These are phyloP conservation scores for Coelinius sp. DNA, from an alignment of 2,888 invertebrate species.

Conservation along the genomic window DNA sequence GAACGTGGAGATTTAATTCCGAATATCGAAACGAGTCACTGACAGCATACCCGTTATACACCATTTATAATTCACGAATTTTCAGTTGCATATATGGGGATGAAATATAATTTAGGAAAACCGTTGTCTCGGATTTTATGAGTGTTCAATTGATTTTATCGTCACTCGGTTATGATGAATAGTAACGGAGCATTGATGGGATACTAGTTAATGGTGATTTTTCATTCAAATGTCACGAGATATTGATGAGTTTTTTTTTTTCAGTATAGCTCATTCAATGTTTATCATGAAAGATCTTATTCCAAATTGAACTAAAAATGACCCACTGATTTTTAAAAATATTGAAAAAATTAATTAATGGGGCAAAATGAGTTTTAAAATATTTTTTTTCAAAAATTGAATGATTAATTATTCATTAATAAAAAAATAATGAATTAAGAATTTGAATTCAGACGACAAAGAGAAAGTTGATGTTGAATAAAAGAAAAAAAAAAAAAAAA, in stretches of 20 bases:
- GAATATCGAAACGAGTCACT: background rate
- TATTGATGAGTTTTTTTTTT: background rate
- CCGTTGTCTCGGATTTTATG: background rate
- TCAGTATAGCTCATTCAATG: background rate
- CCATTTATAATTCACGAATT: background rate
- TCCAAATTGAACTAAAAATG: too few relatives aligned
- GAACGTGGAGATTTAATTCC: background rate
- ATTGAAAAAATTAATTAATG: too few relatives aligned
- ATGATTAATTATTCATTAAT: too few relatives aligned
- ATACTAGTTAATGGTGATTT: background rate
- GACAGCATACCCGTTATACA: background rate
- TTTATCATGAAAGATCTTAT: too few relatives aligned
- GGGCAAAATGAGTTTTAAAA: too few relatives aligned
- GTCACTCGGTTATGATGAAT: background rate
- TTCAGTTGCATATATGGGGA: background rate
- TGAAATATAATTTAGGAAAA: background rate
- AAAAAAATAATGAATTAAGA: background rate
- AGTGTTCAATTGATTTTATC: background rate
- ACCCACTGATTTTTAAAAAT: too few relatives aligned
- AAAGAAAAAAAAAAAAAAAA: too few relatives aligned
- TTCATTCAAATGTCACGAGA: constrained; percentile 3
- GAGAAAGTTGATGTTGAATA: background rate
- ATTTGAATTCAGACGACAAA: background rate
- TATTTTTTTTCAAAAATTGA: background rate
- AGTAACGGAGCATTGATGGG: background rate